Percentiles rank a stretch among this genome's conserved stretches.
These are phyloP conservation scores for Calidris pugnax DNA, from an alignment of 2,113 vertebrate species.

Conservation along the genomic window DNA sequence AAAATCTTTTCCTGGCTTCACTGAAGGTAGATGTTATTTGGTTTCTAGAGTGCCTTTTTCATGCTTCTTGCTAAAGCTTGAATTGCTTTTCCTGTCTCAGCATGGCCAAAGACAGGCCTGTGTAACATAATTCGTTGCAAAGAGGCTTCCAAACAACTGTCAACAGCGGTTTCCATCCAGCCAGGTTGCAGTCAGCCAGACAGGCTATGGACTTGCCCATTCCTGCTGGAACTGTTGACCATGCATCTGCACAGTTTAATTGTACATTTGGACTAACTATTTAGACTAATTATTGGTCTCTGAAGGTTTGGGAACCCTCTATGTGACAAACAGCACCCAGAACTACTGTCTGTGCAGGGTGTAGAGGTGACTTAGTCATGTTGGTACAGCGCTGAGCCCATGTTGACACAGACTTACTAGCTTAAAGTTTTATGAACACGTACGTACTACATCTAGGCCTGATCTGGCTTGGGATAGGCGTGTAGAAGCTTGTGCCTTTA, in stretches of 20 bases:
- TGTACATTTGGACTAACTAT: neutral
- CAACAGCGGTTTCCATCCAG: neutral
- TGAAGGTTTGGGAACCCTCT: neutral
- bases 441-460: neutral
- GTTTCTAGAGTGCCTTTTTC: neutral
- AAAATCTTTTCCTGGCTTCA: neutral
- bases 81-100: neutral
- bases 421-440: neutral
- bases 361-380: neutral
- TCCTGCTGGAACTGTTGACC: neutral
- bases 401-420: neutral
- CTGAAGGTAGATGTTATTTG: neutral
- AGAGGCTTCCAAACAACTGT: neutral
- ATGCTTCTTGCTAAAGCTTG: neutral
- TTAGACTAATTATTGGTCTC: neutral
- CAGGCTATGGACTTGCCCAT: neutral
- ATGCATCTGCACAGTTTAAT: neutral
- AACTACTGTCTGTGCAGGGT: neutral
- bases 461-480: neutral
- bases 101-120: neutral
- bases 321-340: neutral
- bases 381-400: neutral
- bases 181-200: neutral
- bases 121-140: neutral
- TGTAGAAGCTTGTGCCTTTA: neutral